Percentiles rank a stretch among this genome's conserved stretches.
These are phyloP conservation scores for Eupleurogrammus muticus DNA, from an alignment of 2,797 vertebrate genomes.

Conservation along the genomic window DNA sequence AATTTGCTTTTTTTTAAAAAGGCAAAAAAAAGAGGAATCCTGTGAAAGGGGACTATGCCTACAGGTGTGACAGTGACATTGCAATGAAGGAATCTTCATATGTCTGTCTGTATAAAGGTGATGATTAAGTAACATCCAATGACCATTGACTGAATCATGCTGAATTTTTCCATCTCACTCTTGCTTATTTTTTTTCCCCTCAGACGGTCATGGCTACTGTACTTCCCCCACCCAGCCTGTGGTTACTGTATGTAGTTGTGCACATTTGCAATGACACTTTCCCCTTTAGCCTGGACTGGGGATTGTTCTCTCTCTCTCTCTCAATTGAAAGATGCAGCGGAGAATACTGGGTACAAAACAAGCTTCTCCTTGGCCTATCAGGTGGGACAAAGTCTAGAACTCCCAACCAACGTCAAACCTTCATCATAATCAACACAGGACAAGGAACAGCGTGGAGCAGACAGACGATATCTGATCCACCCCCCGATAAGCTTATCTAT, in stretches of 20 bases:
- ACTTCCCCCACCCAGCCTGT: not conserved
- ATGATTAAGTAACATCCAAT: constrained; percentile 4
- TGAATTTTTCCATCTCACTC: constrained; percentile 6
- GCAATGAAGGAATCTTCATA: too few species aligned
- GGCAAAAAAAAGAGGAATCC: too few species aligned
- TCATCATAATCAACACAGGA: constrained; percentile 52
- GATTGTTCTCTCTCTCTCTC: constrained; percentile 17
- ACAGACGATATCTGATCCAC: constrained; percentile 45
- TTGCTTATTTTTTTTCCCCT: not conserved
- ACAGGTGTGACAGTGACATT: not conserved
- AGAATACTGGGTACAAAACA: constrained; percentile 31
- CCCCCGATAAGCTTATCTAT: constrained; percentile 66
- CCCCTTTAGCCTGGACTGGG: constrained; percentile 4
- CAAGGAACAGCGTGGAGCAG: constrained; percentile 46
- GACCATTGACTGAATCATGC: too few species aligned
- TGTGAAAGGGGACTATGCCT: too few species aligned
- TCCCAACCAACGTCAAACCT: constrained; percentile 34
- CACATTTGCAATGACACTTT: not conserved
- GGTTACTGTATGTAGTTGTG: not conserved
- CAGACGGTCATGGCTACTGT: not conserved
- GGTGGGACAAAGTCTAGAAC: constrained; percentile 77
- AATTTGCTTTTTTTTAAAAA: too few species aligned
- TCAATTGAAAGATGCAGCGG: constrained; percentile 3
- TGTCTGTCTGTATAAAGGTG: not conserved
- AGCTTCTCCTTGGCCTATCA: constrained; percentile 58